Conservation (phyloP, 2,888 invertebrate species). For the Cheilosia vulpina region DNA sequence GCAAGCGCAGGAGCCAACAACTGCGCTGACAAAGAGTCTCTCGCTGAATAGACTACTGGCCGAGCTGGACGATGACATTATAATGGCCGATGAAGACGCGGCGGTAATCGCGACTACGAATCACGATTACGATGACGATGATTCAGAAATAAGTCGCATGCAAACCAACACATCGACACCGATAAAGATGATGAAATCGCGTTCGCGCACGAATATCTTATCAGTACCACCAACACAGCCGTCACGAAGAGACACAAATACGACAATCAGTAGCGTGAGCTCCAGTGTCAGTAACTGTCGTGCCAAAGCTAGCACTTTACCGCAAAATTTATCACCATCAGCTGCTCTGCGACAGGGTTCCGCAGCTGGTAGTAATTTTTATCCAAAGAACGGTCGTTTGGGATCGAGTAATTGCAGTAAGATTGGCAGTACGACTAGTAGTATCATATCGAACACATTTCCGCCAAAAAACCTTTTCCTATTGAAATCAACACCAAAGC, state of each 20-base stretch:
- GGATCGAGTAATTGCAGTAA: conserved; percentile 77
- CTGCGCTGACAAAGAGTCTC: conserved; percentile 49
- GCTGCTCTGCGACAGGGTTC: conserved; percentile 78
- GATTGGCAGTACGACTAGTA: conserved; percentile 68
- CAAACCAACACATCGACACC: conserved; percentile 84
- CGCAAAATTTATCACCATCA: conserved; percentile 85
- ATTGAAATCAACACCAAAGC: conserved; percentile 82
- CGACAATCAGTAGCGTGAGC: conserved; percentile 72
- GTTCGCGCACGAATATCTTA: conserved; percentile 84
- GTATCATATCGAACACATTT: conserved; percentile 81
- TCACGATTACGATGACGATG: conserved; percentile 84
- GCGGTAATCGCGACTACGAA: conserved; percentile 29
- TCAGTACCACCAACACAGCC: conserved; percentile 82
- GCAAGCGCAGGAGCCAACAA: conserved; percentile 48
- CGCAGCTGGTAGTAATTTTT: conserved; percentile 34
- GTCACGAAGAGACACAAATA: conserved; percentile 70
- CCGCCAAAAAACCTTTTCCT: conserved; percentile 83
- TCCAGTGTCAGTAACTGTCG: conserved; percentile 80
- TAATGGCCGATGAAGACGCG: conserved; percentile 76
- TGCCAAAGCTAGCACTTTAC: conserved; percentile 87
- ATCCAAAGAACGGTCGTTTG: conserved; percentile 41
- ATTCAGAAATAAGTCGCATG: conserved; percentile 83
- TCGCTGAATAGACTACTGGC: conserved; percentile 79
- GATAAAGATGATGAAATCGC: conserved; percentile 83
- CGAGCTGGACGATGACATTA: conserved; percentile 79